Percentiles rank a stretch among this genome's conserved stretches.
Conservation (phyloP, 2,113 vertebrate species). For the Elgaria multicarinata region DNA sequence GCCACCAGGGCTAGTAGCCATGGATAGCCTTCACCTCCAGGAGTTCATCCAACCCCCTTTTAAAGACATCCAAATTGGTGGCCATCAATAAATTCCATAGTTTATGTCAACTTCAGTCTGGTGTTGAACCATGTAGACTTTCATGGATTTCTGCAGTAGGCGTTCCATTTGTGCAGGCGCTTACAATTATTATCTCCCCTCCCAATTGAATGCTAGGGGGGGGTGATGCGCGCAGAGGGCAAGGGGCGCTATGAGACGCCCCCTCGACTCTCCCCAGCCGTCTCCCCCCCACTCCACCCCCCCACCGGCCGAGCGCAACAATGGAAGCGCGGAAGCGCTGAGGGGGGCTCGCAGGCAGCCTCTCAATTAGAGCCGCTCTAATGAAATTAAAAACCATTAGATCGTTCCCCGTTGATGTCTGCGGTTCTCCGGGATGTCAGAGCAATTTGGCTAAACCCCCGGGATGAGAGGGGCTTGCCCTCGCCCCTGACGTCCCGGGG, state of each 20-base stretch:
- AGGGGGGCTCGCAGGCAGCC: constrained; percentile 57
- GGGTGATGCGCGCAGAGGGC: not conserved
- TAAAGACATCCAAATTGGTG: no score
- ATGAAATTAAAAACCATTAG: constrained; percentile 86
- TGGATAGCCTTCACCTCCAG: no score
- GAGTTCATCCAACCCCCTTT: no score
- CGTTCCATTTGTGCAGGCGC: no score
- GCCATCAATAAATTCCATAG: no score
- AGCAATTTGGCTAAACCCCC: constrained; percentile 86
- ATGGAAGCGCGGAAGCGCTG: constrained; percentile 55
- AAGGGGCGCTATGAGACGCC: constrained; percentile 20
- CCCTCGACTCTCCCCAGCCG: constrained; percentile 69
- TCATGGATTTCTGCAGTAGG: no score
- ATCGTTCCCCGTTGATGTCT: constrained; percentile 80
- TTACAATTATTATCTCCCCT: no score
- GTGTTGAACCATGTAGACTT: no score
- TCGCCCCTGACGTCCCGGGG: constrained; percentile 56
- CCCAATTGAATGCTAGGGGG: no score
- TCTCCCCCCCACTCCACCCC: constrained; percentile 64
- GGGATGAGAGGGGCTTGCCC: constrained; percentile 73
- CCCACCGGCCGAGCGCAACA: constrained; percentile 50
- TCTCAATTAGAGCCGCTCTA: constrained; percentile 76
- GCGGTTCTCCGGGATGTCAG: constrained; percentile 81
- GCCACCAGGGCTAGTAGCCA: no score
- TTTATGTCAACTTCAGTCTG: no score